phyloP scores from a whole-genome alignment of 1,140 invertebrate species.

The Drosophila tani region DNA sequence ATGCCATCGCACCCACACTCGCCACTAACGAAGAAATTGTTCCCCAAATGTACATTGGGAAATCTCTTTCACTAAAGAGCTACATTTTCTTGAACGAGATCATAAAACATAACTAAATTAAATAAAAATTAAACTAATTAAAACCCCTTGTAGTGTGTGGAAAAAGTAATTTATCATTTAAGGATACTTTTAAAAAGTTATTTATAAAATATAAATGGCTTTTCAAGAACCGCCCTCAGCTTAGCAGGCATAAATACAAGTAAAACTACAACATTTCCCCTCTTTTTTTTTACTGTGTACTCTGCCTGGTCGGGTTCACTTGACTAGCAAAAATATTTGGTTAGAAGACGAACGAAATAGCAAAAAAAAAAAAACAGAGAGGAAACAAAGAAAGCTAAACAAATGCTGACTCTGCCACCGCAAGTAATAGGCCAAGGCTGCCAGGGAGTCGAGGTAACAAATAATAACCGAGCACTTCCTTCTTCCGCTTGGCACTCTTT shows the following conservation, averaged over 20 bases:
- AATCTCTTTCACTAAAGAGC: no score
- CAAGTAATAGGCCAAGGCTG: conserved; percentile 46
- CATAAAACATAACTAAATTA: neutral
- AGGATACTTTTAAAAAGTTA: no score
- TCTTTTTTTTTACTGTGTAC: conserved; percentile 1
- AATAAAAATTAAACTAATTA: neutral
- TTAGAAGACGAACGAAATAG: conserved; percentile 26
- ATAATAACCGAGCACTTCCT: conserved; percentile 55
- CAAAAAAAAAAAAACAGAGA: conserved; percentile 1
- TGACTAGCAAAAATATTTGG: conserved; percentile 50
- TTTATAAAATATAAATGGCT: neutral
- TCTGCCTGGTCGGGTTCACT: conserved; percentile 31
- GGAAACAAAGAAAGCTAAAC: conserved; percentile 36
- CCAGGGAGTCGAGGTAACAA: conserved; percentile 39
- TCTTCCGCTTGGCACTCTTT: conserved; percentile 16
- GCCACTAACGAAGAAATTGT: conserved; percentile 15
- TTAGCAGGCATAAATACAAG: no score
- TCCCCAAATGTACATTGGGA: neutral
- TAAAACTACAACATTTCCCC: neutral
- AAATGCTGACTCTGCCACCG: conserved; percentile 46
- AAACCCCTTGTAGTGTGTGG: no score
- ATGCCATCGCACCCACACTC: conserved; percentile 11
- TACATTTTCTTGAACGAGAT: neutral
- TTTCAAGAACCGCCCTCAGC: no score
- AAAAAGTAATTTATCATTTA: neutral